Conservation (phyloP, 2,888 invertebrate species). For the Polylopha cassiicola region DNA sequence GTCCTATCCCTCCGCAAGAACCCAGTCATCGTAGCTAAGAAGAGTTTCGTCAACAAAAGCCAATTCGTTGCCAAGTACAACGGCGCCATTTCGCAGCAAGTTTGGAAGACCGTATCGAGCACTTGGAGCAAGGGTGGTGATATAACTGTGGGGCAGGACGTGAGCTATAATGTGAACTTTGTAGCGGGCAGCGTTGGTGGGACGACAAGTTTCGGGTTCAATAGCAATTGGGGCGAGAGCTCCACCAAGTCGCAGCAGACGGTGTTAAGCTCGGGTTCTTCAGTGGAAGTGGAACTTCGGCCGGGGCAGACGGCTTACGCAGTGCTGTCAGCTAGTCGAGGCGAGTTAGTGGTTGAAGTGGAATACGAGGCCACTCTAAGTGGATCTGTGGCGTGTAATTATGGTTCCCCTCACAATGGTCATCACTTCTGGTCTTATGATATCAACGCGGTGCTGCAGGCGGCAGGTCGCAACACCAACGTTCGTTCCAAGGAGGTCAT, state of each 20-base stretch:
- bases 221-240: slow-evolving; percentile 15
- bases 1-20: slow-evolving; percentile 11
- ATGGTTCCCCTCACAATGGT: slow-evolving; percentile 3
- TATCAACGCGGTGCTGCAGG: slow-evolving; percentile 5
- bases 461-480: slow-evolving; percentile 6
- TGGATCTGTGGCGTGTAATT: slow-evolving; percentile 10
- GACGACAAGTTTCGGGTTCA: slow-evolving; percentile 7
- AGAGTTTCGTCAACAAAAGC: slow-evolving; percentile 18
- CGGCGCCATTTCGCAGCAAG: slow-evolving; percentile 13
- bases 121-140: slow-evolving; percentile 12
- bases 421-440: slow-evolving; percentile 18
- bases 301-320: slow-evolving; percentile 10
- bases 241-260: slow-evolving; percentile 10
- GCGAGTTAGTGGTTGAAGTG: slow-evolving; percentile 14
- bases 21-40: slow-evolving; percentile 9
- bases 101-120: slow-evolving; percentile 15
- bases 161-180: slow-evolving; percentile 11
- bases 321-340: slow-evolving; percentile 10
- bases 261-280: slow-evolving; percentile 2
- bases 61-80: slow-evolving; percentile 4
- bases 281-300: slow-evolving; percentile 3
- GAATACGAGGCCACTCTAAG: slow-evolving; percentile 15
- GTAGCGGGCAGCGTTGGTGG: slow-evolving; percentile 4
- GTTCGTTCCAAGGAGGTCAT: slow-evolving; percentile 8
- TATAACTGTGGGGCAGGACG: slow-evolving; percentile 14